These are phyloP conservation scores for Rhopalosiphum nymphaeae DNA, from an alignment of 2,888 invertebrate species.

Conservation along the genomic window DNA sequence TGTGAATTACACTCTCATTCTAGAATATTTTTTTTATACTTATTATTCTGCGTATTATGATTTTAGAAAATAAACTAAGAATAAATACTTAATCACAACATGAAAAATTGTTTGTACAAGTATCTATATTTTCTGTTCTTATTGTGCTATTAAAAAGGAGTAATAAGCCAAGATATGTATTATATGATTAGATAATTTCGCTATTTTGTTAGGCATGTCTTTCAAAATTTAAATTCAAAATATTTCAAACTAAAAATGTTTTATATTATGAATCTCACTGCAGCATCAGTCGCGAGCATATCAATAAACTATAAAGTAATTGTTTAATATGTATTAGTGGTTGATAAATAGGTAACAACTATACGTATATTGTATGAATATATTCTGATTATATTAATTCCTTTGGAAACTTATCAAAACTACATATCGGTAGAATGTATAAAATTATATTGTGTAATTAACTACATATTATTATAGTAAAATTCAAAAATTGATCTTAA, in stretches of 20 bases:
- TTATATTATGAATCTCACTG: not conserved
- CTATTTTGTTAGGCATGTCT: not conserved
- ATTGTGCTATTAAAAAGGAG: not conserved
- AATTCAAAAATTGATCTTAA: not conserved
- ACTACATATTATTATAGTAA: not conserved
- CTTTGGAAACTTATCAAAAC: constrained; percentile 9
- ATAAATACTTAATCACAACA: not conserved
- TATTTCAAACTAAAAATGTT: not conserved
- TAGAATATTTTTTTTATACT: not conserved
- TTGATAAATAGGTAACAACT: not conserved
- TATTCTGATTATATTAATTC: not conserved
- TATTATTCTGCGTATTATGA: not conserved
- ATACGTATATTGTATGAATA: not conserved
- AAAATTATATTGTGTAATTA: not conserved
- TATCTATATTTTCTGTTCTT: not conserved
- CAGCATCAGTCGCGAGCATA: not conserved
- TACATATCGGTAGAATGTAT: not conserved
- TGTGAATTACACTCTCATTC: not conserved
- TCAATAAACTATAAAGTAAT: not conserved
- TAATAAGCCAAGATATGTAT: not conserved
- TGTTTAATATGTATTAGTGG: not conserved
- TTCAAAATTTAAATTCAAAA: not conserved
- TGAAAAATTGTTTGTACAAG: not conserved
- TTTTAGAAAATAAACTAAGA: not conserved
- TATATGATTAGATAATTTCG: not conserved